Evolutionary conservation across 2,113 vertebrate genomes (phyloP).

Genomic region (Nyctereutes procyonoides): DNA sequence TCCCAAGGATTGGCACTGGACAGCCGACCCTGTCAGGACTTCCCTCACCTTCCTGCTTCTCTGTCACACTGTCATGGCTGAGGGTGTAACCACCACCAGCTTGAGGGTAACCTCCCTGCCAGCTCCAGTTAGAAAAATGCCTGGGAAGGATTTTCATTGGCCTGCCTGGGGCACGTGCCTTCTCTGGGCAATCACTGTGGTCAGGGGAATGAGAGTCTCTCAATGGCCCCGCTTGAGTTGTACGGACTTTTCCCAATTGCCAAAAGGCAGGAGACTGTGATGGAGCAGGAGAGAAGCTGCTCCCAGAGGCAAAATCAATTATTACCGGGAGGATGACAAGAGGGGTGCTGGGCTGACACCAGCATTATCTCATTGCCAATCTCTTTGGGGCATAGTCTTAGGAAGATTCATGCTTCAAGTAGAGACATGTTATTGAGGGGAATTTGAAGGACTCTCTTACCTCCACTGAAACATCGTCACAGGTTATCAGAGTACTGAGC

Average conservation of each 20-base stretch:
- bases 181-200: neutral
- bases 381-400: neutral
- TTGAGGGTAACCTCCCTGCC: neutral
- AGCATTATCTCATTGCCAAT: neutral
- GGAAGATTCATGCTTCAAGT: neutral
- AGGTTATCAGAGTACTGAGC: neutral
- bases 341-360: neutral
- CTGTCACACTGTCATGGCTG: neutral
- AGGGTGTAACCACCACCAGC: neutral
- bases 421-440: neutral
- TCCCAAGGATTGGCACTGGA: neutral
- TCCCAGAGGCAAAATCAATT: neutral
- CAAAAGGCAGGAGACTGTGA: neutral
- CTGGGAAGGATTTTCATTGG: neutral
- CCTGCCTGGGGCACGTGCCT: neutral
- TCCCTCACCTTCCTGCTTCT: neutral
- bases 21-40: neutral
- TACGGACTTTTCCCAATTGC: too few species aligned
- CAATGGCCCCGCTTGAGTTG: neutral
- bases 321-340: neutral
- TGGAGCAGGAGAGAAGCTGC: neutral
- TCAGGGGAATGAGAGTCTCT: neutral
- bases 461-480: neutral
- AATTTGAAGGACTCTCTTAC: too few species aligned
- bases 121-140: neutral